Base-by-base conservation (phyloP, 2,113 vertebrate species). In the Hydropotes inermis region DNA sequence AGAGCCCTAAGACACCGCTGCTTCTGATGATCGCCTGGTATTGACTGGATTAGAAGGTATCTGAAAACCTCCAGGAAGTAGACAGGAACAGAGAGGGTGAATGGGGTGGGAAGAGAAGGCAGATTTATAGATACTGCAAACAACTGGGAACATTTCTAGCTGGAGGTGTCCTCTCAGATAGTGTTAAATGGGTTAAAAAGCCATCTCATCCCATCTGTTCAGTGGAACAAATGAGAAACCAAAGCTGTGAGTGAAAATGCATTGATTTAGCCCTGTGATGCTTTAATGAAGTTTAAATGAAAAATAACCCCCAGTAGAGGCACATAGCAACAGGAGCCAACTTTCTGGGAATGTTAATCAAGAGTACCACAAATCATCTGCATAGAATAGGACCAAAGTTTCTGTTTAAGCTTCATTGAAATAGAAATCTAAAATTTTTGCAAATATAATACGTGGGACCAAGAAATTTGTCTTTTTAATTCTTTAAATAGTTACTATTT, bases 241-340 rank as follows among this genome's bases (percentile, higher is more conserved):
- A 93, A 67, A 96, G 88, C 90, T 98, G 70, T 27, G 57, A 14
- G 74, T 52, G 55, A 36, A 54, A 4, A 90, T 70, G 61, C 90
- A 61, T 57, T 95, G 85, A 74, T 50, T 96, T 85, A 78, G 78
- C 88, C 5, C 16, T 87, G 39, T 7, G 89, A 25, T 28, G 78
- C 33, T 83, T 95, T 95, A 95, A 67, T 97, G 84, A 94, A 61
- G 28, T 96, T 95, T 96, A 92, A 87, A 96, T 54, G 94, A 89
- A 96, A 96, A 94, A 82, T 84, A 57, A 58, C 43, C 54, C 45
- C 50, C 17, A 86, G 21, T 7, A 61, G 82, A 96, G 39, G 10
- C 14, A 78, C 4, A 61, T 27, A 81, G n/a, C 15, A 83, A 86
- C 57, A 85, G 52, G 27, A 67, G 47, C 27, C 76, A 90, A 30